phyloP scores from a whole-genome alignment of 1,140 invertebrate genomes.

The Drosophila repleta region DNA sequence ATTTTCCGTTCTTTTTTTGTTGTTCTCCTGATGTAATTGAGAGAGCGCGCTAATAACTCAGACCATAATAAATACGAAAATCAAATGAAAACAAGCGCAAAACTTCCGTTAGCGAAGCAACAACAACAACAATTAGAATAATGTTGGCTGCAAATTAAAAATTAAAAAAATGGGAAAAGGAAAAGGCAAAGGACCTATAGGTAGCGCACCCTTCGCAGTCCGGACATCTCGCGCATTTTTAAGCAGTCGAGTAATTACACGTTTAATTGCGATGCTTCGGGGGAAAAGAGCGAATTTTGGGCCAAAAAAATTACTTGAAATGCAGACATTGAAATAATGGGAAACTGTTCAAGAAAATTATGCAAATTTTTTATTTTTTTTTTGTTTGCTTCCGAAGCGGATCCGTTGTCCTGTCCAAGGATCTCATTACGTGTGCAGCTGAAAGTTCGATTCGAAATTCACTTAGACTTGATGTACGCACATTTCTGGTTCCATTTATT shows the following conservation, averaged over 20 bases:
- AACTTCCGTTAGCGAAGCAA: conserved; percentile 64
- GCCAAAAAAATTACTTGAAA: conserved; percentile 66
- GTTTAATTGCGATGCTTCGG: conserved; percentile 76
- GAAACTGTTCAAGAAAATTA: conserved; percentile 77
- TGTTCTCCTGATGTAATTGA: conserved; percentile 39
- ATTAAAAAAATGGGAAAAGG: neutral
- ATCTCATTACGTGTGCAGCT: conserved; percentile 66
- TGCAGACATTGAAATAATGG: conserved; percentile 73
- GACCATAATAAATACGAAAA: conserved; percentile 80
- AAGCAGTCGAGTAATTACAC: conserved; percentile 81
- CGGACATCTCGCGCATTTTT: conserved; percentile 57
- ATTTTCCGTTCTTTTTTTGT: neutral
- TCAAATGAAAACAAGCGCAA: conserved; percentile 80
- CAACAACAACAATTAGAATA: conserved; percentile 48
- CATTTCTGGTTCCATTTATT: conserved; percentile 83
- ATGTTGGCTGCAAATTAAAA: conserved; percentile 49
- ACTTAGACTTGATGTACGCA: conserved; percentile 77
- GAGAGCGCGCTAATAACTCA: conserved; percentile 71
- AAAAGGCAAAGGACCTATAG: conserved; percentile 13
- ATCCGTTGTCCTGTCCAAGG: conserved; percentile 44
- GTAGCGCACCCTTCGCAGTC: conserved; percentile 32
- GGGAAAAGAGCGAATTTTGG: conserved; percentile 39
- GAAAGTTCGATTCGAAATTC: conserved; percentile 77
- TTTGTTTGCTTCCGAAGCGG: conserved; percentile 49
- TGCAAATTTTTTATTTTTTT: conserved; percentile 80